Evolutionary conservation across 2,113 vertebrate genomes (phyloP).

Genomic region (Meriones unguiculatus): DNA sequence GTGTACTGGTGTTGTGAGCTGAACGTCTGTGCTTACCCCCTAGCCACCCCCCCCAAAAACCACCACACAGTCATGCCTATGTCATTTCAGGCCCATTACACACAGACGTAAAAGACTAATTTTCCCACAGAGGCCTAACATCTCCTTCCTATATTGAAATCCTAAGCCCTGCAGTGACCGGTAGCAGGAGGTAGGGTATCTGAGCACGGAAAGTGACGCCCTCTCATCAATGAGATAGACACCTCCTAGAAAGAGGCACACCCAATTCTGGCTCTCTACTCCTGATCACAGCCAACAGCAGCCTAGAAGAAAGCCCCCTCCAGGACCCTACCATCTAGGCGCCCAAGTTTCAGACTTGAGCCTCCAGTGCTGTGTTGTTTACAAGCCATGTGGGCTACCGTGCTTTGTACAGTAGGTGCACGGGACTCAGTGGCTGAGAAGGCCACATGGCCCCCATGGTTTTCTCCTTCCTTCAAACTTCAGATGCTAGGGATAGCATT

Average conservation of each 20-base stretch:
- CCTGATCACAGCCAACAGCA: neutral
- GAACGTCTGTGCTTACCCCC: neutral
- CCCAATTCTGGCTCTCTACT: neutral
- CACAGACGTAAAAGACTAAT: neutral
- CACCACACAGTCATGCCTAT: neutral
- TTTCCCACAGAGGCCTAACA: neutral
- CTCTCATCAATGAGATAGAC: neutral
- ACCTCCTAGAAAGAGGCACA: neutral
- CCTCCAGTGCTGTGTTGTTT: neutral
- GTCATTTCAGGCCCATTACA: neutral
- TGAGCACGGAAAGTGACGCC: neutral
- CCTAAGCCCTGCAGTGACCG: neutral
- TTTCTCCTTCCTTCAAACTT: constrained; percentile 25
- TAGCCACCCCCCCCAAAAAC: too few species aligned
- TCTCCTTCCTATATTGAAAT: neutral
- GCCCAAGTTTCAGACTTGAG: neutral
- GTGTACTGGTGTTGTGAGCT: neutral
- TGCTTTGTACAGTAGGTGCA: neutral
- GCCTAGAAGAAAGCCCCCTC: neutral
- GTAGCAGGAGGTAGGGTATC: neutral
- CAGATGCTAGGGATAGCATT: neutral
- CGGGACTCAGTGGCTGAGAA: neutral
- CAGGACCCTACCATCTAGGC: neutral
- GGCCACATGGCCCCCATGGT: neutral
- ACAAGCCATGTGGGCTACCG: neutral